phyloP scores from a whole-genome alignment of 2,888 invertebrate genomes.

The Sesamia inferens region DNA sequence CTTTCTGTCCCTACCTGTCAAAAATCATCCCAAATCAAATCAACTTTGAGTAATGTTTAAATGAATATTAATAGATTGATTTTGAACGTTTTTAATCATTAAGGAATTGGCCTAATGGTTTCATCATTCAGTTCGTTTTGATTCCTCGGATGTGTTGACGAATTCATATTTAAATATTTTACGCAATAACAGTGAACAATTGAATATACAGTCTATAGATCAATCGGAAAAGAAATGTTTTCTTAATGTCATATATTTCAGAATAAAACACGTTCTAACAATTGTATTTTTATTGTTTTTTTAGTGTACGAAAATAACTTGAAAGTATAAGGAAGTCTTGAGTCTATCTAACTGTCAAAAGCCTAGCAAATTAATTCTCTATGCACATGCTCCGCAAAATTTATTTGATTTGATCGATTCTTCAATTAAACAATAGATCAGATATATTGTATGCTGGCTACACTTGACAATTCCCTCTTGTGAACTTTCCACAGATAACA shows the following conservation, averaged over 20 bases:
- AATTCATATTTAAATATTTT: neutral
- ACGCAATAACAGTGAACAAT: neutral
- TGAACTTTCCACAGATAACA: neutral
- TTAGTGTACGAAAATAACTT: neutral
- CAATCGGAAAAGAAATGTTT: neutral
- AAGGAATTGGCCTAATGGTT: neutral
- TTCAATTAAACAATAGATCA: too few species aligned
- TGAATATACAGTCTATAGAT: conserved; percentile 20
- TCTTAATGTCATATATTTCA: neutral
- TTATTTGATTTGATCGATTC: too few species aligned
- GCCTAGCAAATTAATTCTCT: neutral
- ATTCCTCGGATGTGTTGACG: conserved; percentile 8
- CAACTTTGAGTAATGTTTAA: too few species aligned
- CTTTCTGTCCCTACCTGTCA: too few species aligned
- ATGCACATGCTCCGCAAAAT: neutral
- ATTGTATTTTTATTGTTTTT: conserved; percentile 36
- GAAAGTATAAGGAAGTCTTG: neutral
- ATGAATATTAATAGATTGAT: too few species aligned
- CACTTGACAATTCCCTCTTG: neutral
- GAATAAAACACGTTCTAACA: conserved; percentile 29
- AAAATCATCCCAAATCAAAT: too few species aligned
- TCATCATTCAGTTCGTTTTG: neutral
- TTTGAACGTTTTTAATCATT: too few species aligned
- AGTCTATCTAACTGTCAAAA: too few species aligned
- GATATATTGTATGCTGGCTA: neutral